Evolutionary conservation across 2,113 vertebrate species (phyloP), one percentile per base, ranked within the genome.

Genomic region (Stegostoma tigrinum): DNA sequence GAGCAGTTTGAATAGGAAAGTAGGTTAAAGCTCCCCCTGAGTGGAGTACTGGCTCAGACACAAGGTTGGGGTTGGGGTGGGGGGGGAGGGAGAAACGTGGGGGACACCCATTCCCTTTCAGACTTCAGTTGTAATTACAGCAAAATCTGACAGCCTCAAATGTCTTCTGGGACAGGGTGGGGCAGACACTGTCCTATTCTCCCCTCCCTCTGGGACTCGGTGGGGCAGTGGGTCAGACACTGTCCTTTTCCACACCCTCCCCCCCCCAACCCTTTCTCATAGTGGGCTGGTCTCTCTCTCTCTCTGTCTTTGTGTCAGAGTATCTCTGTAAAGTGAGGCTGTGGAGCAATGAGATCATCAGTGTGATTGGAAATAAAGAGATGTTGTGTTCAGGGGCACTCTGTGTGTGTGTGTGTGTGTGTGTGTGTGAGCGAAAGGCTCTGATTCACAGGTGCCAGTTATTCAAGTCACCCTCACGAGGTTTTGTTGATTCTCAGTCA

Each of bases 361-460:
- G 38, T 17, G 1, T 42, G 80, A 83, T 83, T n/a, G 4, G 78
- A 38, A 83, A 83, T 19, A 83, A 83, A 83, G 38, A 83, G 42
- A 45, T 83, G 38, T 42, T 80, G 42, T 75, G 55, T 23, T 83
- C 19, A 45, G 38, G n/a, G 80, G 17, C 80, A 42, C 5, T 83
- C 38, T 45, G 80, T 21, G 38, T 61, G 80, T 83, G 80, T 21
- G 38, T 61, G 55, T 55, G 55, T 61, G 80, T 83, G 80, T 5
- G 80, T 61, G 55, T 0, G 55, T 10, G 80, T 21, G 80, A 0
- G 80, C 5, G 15, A 83, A 42, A 83, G 80, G 15, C 38, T 23
- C 80, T 83, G 80, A 83, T 83, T 83, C 80, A 83, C 80, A 83
- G 80, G 80, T 83, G 80, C 80, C 80, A 45, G 80, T 83, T 83